Evolutionary conservation across 2,888 invertebrate species (phyloP), one percentile per base, ranked within the genome.

Genomic region (Melolontha melolontha): DNA sequence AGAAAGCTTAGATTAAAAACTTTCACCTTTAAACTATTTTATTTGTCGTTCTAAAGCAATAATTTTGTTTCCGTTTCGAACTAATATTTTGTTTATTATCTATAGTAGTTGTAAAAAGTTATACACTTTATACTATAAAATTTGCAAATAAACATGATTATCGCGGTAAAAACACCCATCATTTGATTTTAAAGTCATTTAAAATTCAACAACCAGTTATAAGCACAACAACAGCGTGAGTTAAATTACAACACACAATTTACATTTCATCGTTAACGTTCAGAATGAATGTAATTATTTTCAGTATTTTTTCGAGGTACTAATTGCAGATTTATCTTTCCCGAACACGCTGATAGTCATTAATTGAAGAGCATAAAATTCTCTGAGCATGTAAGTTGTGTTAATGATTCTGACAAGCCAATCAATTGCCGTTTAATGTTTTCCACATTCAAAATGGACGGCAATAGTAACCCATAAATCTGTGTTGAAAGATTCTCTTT

Each of bases 271-370:
- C 59, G 59, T 59, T 59, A 59, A 16, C 59, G 47, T 29, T 12
- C 44, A 29, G 29, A 27, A 42, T 59, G 44, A 14, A 14, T 47
- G 34, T 59, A 59, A 59, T 59, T 59, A 59, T 59, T 47, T 47
- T 59, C 29, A 44, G 44, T 7, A 47, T 59, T 47, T 47, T 57
- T 59, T 44, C 27, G 34, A 44, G 29, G 27, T 59, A 47, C 59
- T 59, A 59, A 59, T 59, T 59, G 44, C 47, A 16, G 59, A 59
- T 59, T 59, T 59, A 59, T 59, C 59, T 47, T 59, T 8, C 14
- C 47, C 29, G 59, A 8, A 17, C 34, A 44, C 12, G 16, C 59
- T 44, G 47, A 59, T 47, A 44, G 44, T 14, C 34, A 34, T 59
- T 59, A 59, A 59, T 59, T 44, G 47, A 44, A 34, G 5, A 47